Evolutionary conservation across 2,888 invertebrate genomes (phyloP).

Genomic region (Campaea margaritaria): DNA sequence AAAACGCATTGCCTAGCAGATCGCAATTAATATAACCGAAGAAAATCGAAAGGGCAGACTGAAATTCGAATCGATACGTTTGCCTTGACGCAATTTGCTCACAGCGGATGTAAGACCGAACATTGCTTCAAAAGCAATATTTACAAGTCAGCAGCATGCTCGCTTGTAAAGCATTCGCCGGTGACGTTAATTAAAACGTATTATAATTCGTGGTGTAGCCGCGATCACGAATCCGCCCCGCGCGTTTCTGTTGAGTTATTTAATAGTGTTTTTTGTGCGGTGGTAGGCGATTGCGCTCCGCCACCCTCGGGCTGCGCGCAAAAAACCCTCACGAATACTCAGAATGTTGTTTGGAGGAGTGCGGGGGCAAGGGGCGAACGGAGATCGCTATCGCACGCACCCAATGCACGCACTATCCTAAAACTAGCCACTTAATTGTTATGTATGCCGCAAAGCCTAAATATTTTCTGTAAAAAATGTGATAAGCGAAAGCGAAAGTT

Average conservation of each 20-base stretch:
- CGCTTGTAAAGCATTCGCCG: constrained; percentile 57
- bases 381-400: constrained; percentile 85
- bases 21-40: constrained; percentile 4
- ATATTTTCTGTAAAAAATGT: constrained; percentile 49
- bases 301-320: constrained; percentile 83
- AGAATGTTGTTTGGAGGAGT: constrained; percentile 79
- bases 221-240: constrained; percentile 81
- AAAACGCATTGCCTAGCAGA: constrained; percentile 6
- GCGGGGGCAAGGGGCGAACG: constrained; percentile 66
- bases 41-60: constrained; percentile 23
- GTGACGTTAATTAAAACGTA: constrained; percentile 79
- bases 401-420: constrained; percentile 83
- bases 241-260: constrained; percentile 79
- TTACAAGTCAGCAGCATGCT: constrained; percentile 24
- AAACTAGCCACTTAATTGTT: constrained; percentile 82
- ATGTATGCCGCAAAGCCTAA: constrained; percentile 68
- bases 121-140: constrained; percentile 13
- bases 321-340: constrained; percentile 83
- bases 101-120: constrained; percentile 17
- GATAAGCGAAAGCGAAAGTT: constrained; percentile 48
- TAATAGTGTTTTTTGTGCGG: constrained; percentile 83
- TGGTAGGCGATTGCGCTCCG: constrained; percentile 80
- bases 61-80: constrained; percentile 17
- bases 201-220: constrained; percentile 75
- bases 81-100: constrained; percentile 24